phyloP scores from a whole-genome alignment of 1,140 invertebrate genomes.

The Drosophila orosa region DNA sequence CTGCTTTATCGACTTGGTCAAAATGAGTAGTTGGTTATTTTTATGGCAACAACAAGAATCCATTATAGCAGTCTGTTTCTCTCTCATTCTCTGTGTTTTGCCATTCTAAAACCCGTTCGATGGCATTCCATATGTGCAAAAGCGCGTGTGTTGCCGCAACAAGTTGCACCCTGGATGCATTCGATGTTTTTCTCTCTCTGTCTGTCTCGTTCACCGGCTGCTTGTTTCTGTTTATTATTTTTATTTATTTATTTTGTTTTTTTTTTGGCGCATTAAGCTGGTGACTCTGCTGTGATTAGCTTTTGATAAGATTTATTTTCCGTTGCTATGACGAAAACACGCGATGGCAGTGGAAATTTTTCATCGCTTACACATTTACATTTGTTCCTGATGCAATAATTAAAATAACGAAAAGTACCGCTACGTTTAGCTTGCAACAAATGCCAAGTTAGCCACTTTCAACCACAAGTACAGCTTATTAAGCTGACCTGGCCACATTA shows the following conservation, averaged over 20 bases:
- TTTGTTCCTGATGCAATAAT: not conserved
- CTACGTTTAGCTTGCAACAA: not conserved
- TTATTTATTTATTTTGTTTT: not conserved
- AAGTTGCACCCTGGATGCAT: conserved; percentile 56
- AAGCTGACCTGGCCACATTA: not conserved
- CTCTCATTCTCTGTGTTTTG: conserved; percentile 6
- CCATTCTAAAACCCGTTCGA: conserved; percentile 66
- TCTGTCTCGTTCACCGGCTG: not conserved
- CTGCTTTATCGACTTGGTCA: conserved; percentile 33
- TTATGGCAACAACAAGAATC: conserved; percentile 42
- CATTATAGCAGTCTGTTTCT: conserved; percentile 32
- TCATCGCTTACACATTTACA: conserved; percentile 2
- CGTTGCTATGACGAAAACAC: conserved; percentile 2
- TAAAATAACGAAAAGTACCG: not conserved
- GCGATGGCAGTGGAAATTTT: conserved; percentile 23
- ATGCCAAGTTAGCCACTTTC: not conserved
- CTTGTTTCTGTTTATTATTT: conserved; percentile 19
- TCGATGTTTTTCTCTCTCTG: conserved; percentile 24
- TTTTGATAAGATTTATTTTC: conserved; percentile 26
- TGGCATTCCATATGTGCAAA: conserved; percentile 59
- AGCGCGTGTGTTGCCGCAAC: conserved; percentile 47
- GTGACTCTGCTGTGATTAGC: conserved; percentile 12
- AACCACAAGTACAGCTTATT: no score
- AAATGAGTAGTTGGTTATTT: conserved; percentile 33
- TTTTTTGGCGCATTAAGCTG: conserved; percentile 13